phyloP scores from a whole-genome alignment of 2,113 vertebrate species.

The Tursiops truncatus region DNA sequence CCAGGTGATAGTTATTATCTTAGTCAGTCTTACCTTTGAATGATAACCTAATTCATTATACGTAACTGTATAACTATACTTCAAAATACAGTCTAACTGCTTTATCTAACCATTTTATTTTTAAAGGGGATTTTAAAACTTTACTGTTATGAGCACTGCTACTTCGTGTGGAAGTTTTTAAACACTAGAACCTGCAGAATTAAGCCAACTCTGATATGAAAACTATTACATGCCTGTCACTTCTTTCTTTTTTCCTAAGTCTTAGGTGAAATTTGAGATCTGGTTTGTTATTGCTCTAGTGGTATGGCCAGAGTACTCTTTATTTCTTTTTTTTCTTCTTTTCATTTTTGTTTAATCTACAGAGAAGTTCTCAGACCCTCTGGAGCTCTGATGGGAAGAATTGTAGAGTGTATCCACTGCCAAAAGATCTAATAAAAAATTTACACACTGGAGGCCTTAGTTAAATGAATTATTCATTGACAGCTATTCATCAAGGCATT shows the following conservation, averaged over 20 bases:
- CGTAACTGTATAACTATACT: neutral
- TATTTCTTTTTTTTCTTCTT: neutral
- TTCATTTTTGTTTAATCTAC: slow-evolving; percentile 37
- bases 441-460: slow-evolving; percentile 54
- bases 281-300: neutral
- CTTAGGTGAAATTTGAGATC: neutral
- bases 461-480: slow-evolving; percentile 76
- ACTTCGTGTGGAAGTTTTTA: neutral
- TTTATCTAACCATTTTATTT: neutral
- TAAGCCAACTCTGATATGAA: neutral
- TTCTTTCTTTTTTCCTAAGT: neutral
- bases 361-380: slow-evolving; percentile 47
- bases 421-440: slow-evolving; percentile 74
- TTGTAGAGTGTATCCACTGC: slow-evolving; percentile 50
- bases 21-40: neutral
- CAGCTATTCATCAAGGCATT: slow-evolving; percentile 58
- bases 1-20: neutral
- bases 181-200: neutral
- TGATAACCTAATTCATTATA: neutral
- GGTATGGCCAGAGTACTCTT: neutral
- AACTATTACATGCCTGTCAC: neutral
- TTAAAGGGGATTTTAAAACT: neutral
- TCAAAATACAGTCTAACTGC: neutral
- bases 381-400: slow-evolving; percentile 39
- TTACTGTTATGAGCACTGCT: neutral